Evolutionary conservation across 1,140 invertebrate species (phyloP), one percentile per base, ranked within the genome.

Genomic region (Cydia fagiglandana): DNA sequence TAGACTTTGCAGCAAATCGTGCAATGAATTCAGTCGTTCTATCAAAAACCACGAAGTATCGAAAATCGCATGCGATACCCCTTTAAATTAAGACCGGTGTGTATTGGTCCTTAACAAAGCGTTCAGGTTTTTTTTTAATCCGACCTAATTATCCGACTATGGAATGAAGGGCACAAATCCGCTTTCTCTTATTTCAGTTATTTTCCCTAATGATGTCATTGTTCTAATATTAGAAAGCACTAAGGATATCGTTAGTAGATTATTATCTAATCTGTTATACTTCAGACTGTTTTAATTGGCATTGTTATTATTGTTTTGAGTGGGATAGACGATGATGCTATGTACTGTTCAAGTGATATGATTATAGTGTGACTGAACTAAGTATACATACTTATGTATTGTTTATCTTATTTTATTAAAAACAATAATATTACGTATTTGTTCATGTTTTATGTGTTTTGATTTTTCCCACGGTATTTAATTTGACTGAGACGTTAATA

Each of bases 141-240:
- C 38, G 34, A 70, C 17, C 34, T 70, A 41, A 70, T 70, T 41
- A 61, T 3, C 4, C 4, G 66, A 70, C 34, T 38, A 70, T n/a
- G 34, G 66, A 70, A 7, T 6, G n/a, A 70, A 10, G 66, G 34
- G 1, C 66, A 45, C 34, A 64, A 64, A n/a, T 61, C 12, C 30
- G 13, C 66, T 70, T 70, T 70, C 38, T 70, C 34, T 20, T 13
- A 15, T 41, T 20, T 17, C 2, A 20, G 6, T 28, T 41, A 70
- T 24, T 38, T 70, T 41, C 66, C 17, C n/a, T 17, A 70, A 38
- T 70, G 66, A 70, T 70, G 66, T 70, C 66, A 70, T 38, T 38
- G 13, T 70, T 10, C 1, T 17, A 70, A 70, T 66, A 41, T 4
- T 41, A 70, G 34, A 70, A 17, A 70, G 15, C 15, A 70, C 66